A percentile compares a stretch with the other conserved stretches of the same genome.
phyloP scores from a whole-genome alignment of 2,113 vertebrate species.

The Sapajus apella region DNA sequence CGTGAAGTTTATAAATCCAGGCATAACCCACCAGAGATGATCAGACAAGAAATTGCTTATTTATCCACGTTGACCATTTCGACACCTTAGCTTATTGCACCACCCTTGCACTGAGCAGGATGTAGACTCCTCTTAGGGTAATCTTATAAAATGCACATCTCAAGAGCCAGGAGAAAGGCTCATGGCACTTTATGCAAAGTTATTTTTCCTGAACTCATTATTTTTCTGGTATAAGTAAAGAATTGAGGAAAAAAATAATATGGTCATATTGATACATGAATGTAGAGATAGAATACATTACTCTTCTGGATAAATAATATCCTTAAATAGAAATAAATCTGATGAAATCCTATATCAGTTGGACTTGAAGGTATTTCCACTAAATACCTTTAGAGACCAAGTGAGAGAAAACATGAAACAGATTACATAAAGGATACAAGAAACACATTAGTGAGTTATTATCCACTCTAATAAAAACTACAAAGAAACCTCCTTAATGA shows the following conservation, averaged over 20 bases:
- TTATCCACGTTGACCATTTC: background rate
- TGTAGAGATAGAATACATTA: background rate
- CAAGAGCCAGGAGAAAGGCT: background rate
- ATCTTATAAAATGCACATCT: background rate
- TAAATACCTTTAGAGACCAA: constrained; percentile 34
- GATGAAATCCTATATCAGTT: constrained; percentile 36
- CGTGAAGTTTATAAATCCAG: no score
- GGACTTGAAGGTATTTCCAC: constrained; percentile 23
- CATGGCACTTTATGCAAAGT: background rate
- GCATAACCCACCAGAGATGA: background rate
- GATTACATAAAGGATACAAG: constrained; percentile 12
- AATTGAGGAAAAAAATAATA: background rate
- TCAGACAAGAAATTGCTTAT: background rate
- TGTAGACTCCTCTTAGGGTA: background rate
- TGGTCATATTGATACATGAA: background rate
- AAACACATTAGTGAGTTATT: constrained; percentile 45
- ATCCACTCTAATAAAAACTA: constrained; percentile 48
- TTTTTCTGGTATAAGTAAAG: background rate
- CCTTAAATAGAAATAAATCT: constrained; percentile 51
- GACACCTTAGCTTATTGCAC: background rate
- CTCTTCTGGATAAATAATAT: background rate
- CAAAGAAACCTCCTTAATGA: constrained; percentile 32
- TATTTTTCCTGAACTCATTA: background rate
- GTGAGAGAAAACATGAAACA: constrained; percentile 30
- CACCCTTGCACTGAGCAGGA: background rate